These are phyloP conservation scores for Corythaixoides concolor DNA, from an alignment of 2,113 vertebrate species.

Conservation along the genomic window DNA sequence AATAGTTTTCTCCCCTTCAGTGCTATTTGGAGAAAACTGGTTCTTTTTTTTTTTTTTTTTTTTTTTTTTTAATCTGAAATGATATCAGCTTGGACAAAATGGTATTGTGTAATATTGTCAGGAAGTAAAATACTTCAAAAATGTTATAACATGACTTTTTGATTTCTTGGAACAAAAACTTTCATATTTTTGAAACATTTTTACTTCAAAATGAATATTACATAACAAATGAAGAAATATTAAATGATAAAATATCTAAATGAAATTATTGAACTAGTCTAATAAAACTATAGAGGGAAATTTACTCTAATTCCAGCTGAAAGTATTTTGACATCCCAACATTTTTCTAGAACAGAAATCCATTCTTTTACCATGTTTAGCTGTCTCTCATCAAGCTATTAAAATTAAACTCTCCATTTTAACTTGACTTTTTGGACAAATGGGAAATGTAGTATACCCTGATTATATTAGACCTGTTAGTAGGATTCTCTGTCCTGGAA, in stretches of 20 bases:
- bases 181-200: not conserved
- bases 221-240: not conserved
- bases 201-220: not conserved
- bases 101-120: not conserved
- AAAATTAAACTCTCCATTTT: not conserved
- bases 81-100: not conserved
- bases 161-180: not conserved
- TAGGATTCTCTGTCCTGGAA: not conserved
- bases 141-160: not conserved
- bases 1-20: not conserved
- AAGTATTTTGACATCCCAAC: not conserved
- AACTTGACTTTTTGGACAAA: not conserved
- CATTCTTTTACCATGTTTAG: rapidly evolving
- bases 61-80: not conserved
- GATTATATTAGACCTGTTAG: not conserved
- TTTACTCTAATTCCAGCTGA: not conserved
- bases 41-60: not conserved
- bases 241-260: not conserved
- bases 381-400: not conserved
- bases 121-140: not conserved
- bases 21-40: not conserved
- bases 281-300: not conserved
- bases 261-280: not conserved
- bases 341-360: not conserved
- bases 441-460: not conserved